A percentile compares a stretch with the other conserved stretches of the same genome.
Conservation (phyloP, 2,888 invertebrate genomes). For the Clanis bilineata region DNA sequence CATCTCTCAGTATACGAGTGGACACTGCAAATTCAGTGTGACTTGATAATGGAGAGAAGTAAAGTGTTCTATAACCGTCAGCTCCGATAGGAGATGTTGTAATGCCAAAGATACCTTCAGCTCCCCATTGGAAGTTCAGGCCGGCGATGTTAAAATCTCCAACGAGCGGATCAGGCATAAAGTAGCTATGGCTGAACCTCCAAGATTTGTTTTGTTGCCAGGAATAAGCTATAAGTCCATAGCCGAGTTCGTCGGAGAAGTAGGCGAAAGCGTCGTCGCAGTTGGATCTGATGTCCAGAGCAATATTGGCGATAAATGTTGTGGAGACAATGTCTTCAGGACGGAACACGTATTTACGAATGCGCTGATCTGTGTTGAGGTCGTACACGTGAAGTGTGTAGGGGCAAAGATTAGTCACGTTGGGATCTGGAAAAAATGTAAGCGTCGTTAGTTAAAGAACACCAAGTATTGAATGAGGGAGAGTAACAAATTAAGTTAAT, state of each 20-base stretch:
- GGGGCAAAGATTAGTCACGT: slow-evolving; percentile 87
- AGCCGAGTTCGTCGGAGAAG: slow-evolving; percentile 91
- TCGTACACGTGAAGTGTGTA: slow-evolving; percentile 91
- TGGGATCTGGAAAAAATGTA: not conserved
- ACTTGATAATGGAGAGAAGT: slow-evolving; percentile 91
- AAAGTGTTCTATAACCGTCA: slow-evolving; percentile 87
- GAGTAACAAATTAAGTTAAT: too few relatives aligned
- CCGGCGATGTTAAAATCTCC: slow-evolving; percentile 91
- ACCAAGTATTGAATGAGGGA: too few relatives aligned
- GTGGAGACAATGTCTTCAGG: slow-evolving; percentile 88
- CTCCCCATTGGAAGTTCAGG: slow-evolving; percentile 92
- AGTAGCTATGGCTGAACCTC: slow-evolving; percentile 90
- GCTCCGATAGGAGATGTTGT: slow-evolving; percentile 85
- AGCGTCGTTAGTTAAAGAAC: not conserved
- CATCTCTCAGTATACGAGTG: slow-evolving; percentile 87
- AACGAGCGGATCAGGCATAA: slow-evolving; percentile 90
- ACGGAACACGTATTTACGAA: slow-evolving; percentile 86
- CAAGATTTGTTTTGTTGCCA: slow-evolving; percentile 89
- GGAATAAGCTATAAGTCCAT: slow-evolving; percentile 90
- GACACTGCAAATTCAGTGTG: slow-evolving; percentile 90
- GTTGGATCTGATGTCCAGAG: slow-evolving; percentile 87
- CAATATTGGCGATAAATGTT: slow-evolving; percentile 93
- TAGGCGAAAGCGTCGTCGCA: slow-evolving; percentile 91
- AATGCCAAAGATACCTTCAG: slow-evolving; percentile 91
- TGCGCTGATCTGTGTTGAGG: slow-evolving; percentile 86